These are phyloP conservation scores for Dasyurus viverrinus DNA, from an alignment of 2,113 vertebrate genomes.

Conservation along the genomic window DNA sequence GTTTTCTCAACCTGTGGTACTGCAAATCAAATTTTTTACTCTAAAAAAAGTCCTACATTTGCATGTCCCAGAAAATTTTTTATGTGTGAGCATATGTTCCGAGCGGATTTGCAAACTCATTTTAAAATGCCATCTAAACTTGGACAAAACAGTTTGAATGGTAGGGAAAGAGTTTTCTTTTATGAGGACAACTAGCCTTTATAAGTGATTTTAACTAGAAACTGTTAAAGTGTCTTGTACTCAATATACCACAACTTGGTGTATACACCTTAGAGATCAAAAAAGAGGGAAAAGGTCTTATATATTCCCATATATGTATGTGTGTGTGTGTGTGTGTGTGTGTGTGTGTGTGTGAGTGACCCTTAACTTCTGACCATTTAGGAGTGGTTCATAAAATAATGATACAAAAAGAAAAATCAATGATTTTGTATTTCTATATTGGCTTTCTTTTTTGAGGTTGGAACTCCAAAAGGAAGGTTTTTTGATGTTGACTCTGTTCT, in stretches of 20 bases:
- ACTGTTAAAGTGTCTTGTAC: background rate
- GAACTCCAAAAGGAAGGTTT: background rate
- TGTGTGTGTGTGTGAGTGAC: background rate
- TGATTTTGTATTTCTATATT: background rate
- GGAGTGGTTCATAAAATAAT: background rate
- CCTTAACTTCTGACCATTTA: background rate
- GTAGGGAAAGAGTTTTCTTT: background rate
- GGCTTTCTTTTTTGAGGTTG: background rate
- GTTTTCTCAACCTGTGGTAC: background rate
- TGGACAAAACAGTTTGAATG: background rate
- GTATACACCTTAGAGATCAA: no score
- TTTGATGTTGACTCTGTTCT: background rate
- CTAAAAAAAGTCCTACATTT: background rate
- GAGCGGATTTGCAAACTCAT: background rate
- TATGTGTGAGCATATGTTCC: background rate
- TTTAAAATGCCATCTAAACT: background rate
- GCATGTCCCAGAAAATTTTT: background rate
- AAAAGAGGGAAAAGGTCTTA: no score
- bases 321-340: no score
- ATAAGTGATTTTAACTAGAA: slow-evolving; percentile 17
- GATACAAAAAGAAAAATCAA: background rate
- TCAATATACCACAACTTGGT: no score
- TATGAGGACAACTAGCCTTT: background rate
- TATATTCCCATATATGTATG: no score
- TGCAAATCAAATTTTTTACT: background rate